Evolutionary conservation across 2,113 vertebrate species (phyloP).

Genomic region (Romanogobio albipinnatus): DNA sequence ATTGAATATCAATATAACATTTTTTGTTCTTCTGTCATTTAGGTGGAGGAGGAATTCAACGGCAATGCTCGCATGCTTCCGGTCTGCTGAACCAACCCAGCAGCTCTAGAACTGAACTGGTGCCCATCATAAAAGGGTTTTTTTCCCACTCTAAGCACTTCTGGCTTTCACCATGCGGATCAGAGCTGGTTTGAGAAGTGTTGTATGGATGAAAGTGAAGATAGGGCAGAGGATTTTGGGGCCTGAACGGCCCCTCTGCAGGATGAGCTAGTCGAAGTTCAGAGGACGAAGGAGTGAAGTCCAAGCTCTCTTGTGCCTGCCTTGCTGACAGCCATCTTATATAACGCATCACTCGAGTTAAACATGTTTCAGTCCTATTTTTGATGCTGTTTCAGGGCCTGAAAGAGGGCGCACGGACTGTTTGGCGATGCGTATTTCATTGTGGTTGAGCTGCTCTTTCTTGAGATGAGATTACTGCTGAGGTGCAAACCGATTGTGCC

Average conservation of each 20-base stretch:
- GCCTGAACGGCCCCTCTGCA: background rate
- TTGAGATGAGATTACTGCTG: slow-evolving; percentile 41
- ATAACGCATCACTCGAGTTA: slow-evolving; percentile 30
- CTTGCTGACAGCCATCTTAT: slow-evolving; percentile 36
- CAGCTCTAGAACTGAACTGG: background rate
- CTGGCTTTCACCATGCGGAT: slow-evolving; percentile 34
- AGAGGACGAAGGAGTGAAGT: background rate
- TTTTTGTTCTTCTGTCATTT: background rate
- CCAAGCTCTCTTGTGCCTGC: slow-evolving; percentile 25
- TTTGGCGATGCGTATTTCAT: slow-evolving; percentile 12
- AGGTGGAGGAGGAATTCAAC: slow-evolving; percentile 74
- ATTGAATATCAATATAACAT: background rate
- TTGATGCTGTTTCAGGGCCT: slow-evolving; percentile 25
- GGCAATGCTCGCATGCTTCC: slow-evolving; percentile 71
- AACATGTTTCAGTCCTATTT: slow-evolving; percentile 34
- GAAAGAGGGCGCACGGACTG: background rate
- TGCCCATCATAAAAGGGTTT: slow-evolving; percentile 49
- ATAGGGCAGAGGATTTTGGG: background rate
- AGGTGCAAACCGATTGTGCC: slow-evolving; percentile 22
- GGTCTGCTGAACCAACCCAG: slow-evolving; percentile 68
- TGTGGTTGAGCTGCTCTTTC: slow-evolving; percentile 59
- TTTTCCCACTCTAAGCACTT: slow-evolving; percentile 57
- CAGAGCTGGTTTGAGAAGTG: slow-evolving; percentile 25
- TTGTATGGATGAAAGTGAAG: slow-evolving; percentile 37
- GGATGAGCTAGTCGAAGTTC: background rate